phyloP scores from a whole-genome alignment of 2,888 invertebrate species.

The Byasa hedistus region DNA sequence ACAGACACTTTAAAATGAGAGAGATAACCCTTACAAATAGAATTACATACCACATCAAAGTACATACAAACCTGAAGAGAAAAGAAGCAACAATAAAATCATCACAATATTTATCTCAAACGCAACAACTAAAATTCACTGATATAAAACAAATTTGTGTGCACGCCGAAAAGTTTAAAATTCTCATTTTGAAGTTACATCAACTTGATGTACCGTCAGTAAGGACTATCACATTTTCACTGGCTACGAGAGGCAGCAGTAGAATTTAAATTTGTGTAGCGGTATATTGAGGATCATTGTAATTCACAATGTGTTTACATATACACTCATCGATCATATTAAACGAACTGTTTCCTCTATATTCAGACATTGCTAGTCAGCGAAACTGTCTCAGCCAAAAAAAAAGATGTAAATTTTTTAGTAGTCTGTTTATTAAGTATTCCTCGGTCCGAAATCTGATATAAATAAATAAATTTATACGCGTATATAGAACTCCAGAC shows the following conservation, averaged over 20 bases:
- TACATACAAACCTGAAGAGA: conserved; percentile 64
- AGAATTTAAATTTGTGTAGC: conserved; percentile 76
- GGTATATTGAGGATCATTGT: conserved; percentile 65
- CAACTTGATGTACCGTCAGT: conserved; percentile 64
- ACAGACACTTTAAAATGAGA: background rate
- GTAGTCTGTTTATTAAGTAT: background rate
- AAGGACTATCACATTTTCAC: conserved; percentile 74
- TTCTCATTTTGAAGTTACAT: conserved; percentile 71
- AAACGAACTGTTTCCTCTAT: conserved; percentile 51
- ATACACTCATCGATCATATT: conserved; percentile 64
- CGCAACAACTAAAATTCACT: conserved; percentile 59
- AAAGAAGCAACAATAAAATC: conserved; percentile 61
- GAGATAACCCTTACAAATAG: too few species aligned
- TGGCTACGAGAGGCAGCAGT: conserved; percentile 59
- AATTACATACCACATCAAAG: background rate
- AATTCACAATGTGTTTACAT: conserved; percentile 59
- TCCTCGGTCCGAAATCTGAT: too few species aligned
- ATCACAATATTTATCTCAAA: conserved; percentile 58
- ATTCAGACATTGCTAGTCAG: conserved; percentile 18
- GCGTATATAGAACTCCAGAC: too few species aligned
- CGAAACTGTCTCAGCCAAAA: conserved; percentile 1
- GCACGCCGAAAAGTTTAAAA: conserved; percentile 62
- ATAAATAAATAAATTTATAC: too few species aligned
- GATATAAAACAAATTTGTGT: conserved; percentile 62
- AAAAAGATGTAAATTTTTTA: background rate